Evolutionary conservation across 2,888 invertebrate genomes (phyloP).

Genomic region (Geotrupes spiniger): DNA sequence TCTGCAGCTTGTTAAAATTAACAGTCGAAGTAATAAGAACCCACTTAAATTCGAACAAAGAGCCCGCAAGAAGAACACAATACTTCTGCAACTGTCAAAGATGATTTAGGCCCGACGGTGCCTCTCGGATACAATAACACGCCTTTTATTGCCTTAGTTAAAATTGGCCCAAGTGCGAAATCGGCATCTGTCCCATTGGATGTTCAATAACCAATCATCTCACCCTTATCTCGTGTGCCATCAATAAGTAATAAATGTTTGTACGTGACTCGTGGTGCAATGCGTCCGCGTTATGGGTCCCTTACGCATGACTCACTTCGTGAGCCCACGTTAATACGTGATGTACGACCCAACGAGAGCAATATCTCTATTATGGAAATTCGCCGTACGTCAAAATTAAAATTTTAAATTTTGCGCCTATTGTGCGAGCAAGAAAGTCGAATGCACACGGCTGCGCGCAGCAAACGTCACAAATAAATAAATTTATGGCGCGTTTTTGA

Average conservation of each 20-base stretch:
- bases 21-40: conserved; percentile 31
- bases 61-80: conserved; percentile 22
- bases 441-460: conserved; percentile 19
- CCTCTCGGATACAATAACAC: conserved; percentile 34
- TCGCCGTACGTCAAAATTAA: conserved; percentile 25
- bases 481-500: conserved; percentile 1
- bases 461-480: conserved; percentile 18
- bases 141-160: conserved; percentile 30
- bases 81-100: conserved; percentile 38
- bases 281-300: conserved; percentile 33
- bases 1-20: conserved; percentile 35
- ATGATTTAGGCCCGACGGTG: conserved; percentile 39
- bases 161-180: conserved; percentile 17
- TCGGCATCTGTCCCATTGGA: conserved; percentile 31
- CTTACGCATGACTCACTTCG: conserved; percentile 45
- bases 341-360: conserved; percentile 34
- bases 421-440: conserved; percentile 1
- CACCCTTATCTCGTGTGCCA: conserved; percentile 34
- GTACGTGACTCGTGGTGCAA: conserved; percentile 28
- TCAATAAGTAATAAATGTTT: conserved; percentile 42
- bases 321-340: conserved; percentile 39
- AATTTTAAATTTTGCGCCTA: conserved; percentile 17
- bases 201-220: conserved; percentile 43
- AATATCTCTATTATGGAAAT: conserved; percentile 23
- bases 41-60: conserved; percentile 41